Base-by-base conservation (phyloP, 2,888 invertebrate species). In the Arge pagana region DNA sequence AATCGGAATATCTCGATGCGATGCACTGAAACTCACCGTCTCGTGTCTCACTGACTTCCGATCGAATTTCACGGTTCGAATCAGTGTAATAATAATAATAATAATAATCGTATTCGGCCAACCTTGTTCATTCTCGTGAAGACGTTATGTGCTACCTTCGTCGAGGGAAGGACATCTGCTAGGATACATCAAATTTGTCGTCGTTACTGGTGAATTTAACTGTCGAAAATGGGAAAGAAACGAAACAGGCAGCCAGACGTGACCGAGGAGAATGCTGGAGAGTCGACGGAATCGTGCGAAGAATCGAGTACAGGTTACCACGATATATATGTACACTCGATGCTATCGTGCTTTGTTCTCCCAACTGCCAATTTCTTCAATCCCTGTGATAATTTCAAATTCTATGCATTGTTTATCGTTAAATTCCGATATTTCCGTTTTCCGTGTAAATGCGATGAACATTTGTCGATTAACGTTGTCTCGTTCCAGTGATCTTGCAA, bases 281-380 rank as follows among this genome's bases (percentile, higher is more conserved):
- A 79, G 26, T 87, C 89, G 3, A 86, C 87, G 0, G 89, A 88
- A 67, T 87, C 88, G 13, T 85, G 85, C 60, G 87, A 87, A 58
- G 88, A 89, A 72, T 72, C 57, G 3, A 61, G 53, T 48, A 11
- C 60, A 65, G 67, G 70, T 71, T 13, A n/a, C n/a, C n/a, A n/a
- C n/a, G n/a, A n/a, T n/a, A n/a, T n/a, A n/a, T 39, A 21, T 11
- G n/a, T 15, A 28, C 16, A 5, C 36, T 13, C n/a, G 40, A 26
- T 40, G 40, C 40, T 26, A 40, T 40, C 15, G 18, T 26, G 16
- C 37, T 37, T 37, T 37, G 37, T 37, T 31, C n/a, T n/a, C n/a
- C n/a, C n/a, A n/a, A n/a, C n/a, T n/a, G n/a, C n/a, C n/a, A n/a
- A n/a, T n/a, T n/a, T n/a, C n/a, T n/a, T n/a, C n/a, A n/a, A n/a